Evolutionary conservation across 2,888 invertebrate genomes (phyloP).

Genomic region (Hanleya hanleyi): DNA sequence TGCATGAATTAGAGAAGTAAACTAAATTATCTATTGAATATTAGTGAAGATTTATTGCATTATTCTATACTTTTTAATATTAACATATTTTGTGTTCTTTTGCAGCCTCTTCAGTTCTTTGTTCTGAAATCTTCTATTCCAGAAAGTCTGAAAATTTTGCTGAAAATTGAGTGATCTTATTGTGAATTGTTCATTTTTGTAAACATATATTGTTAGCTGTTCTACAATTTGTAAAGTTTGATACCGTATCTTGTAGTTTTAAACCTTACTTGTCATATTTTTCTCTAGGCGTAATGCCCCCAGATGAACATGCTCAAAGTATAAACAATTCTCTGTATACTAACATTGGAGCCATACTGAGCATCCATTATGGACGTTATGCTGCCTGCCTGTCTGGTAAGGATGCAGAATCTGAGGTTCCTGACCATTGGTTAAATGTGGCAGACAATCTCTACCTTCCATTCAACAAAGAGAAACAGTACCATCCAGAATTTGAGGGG

Average conservation of each 20-base stretch:
- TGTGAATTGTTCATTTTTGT: too few species aligned
- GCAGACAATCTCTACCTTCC: conserved; percentile 26
- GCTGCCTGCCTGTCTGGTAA: conserved; percentile 13
- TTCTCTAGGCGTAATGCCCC: conserved; percentile 49
- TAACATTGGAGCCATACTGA: conserved; percentile 23
- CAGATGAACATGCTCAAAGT: conserved; percentile 40
- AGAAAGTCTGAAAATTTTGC: too few species aligned
- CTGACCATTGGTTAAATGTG: not conserved
- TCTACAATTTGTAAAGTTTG: too few species aligned
- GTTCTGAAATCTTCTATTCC: too few species aligned
- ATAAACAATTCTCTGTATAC: conserved; percentile 30
- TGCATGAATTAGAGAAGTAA: not conserved
- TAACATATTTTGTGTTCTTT: too few species aligned
- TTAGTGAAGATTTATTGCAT: not conserved
- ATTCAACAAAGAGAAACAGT: conserved; percentile 54
- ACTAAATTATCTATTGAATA: not conserved
- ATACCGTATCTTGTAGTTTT: too few species aligned
- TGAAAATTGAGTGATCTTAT: not conserved
- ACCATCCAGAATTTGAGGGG: conserved; percentile 68
- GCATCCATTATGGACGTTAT: conserved; percentile 15
- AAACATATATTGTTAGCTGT: too few species aligned
- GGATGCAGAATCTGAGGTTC: not conserved
- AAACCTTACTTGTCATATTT: too few species aligned
- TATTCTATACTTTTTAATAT: not conserved
- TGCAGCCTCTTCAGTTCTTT: too few species aligned